phyloP scores from a whole-genome alignment of 2,888 invertebrate species.

The Athalia cordata region DNA sequence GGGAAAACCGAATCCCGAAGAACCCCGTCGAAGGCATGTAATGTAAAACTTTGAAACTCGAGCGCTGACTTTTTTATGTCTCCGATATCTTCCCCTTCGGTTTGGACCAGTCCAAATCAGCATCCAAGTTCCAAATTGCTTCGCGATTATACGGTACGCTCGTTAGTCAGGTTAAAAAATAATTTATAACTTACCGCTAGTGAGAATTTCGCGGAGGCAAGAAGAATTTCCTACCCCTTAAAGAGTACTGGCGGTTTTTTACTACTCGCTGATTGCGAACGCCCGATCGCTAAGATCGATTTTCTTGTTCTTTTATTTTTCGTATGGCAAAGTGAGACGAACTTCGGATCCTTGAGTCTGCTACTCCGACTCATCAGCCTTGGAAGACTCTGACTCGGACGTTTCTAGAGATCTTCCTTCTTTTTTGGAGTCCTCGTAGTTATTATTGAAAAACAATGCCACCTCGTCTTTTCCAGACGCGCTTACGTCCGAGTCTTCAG shows the following conservation, averaged over 20 bases:
- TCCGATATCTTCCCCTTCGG: neutral
- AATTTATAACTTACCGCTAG: constrained; percentile 38
- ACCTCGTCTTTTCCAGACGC: constrained; percentile 56
- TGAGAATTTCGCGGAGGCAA: constrained; percentile 32
- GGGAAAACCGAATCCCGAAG: neutral
- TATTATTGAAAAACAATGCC: constrained; percentile 66
- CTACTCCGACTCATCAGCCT: constrained; percentile 20
- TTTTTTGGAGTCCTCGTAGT: constrained; percentile 59
- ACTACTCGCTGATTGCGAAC: constrained; percentile 21
- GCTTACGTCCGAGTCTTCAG: constrained; percentile 47
- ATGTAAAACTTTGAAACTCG: neutral
- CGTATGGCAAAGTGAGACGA: constrained; percentile 35
- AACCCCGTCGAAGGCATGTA: constrained; percentile 5
- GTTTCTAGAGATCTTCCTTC: constrained; percentile 58
- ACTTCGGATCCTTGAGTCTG: constrained; percentile 4
- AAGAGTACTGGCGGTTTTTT: constrained; percentile 5
- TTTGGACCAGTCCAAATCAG: neutral
- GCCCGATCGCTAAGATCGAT: constrained; percentile 31
- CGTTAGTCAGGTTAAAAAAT: constrained; percentile 34
- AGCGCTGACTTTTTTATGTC: neutral
- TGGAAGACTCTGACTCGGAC: constrained; percentile 50
- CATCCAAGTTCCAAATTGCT: neutral
- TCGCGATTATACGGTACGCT: constrained; percentile 2
- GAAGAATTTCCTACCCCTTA: constrained; percentile 21
- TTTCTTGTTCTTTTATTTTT: neutral